Evolutionary conservation across 1,140 invertebrate genomes (phyloP), one percentile per base, ranked within the genome.

Genomic region (Drosophila kanapiae): DNA sequence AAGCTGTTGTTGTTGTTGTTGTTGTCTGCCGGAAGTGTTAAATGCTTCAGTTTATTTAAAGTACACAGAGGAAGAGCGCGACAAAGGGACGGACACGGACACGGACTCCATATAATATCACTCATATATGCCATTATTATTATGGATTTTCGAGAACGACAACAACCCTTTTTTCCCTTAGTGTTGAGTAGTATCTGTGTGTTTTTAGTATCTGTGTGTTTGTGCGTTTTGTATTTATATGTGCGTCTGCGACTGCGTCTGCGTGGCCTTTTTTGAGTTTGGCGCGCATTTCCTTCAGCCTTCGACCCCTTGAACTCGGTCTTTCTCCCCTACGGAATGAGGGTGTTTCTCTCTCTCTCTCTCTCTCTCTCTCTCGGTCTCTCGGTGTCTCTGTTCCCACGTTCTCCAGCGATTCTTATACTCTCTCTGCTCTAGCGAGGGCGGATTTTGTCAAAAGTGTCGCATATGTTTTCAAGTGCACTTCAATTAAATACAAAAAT

Each of bases 1-100:
- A 70, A 65, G 70, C 62, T 49, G 53, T 63, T 48, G 78, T 57
- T 63, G 57, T 42, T 67, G 62, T 72, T 75, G 76, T 71, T 70
- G 60, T 59, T 72, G 83, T 88, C 82, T 82, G 85, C 85, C 85
- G 85, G 85, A 88, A 88, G 85, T 88, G 85, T 88, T 88, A 88
- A 88, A 90, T 85, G 81, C 85, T 88, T 88, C 78, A 85, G 81
- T 90, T 88, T 90, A 88, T 90, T 88, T 90, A 79, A 85, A 88
- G 71, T 81, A 85, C 65, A 82, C 77, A 56, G 65, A 51, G 68
- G 4, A 59, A 58, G 68, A 42, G 68, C 13, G 38, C n/a, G 49
- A 48, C 31, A 45, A 37, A 53, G 53, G 49, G 45, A 35, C 23
- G 45, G 11, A 3, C n/a, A 35, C 23, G 45, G 11, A 3, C n/a